Evolutionary conservation across 2,888 invertebrate species (phyloP), one percentile per base, ranked within the genome.

Genomic region (Pollenia griseotomentosa): DNA sequence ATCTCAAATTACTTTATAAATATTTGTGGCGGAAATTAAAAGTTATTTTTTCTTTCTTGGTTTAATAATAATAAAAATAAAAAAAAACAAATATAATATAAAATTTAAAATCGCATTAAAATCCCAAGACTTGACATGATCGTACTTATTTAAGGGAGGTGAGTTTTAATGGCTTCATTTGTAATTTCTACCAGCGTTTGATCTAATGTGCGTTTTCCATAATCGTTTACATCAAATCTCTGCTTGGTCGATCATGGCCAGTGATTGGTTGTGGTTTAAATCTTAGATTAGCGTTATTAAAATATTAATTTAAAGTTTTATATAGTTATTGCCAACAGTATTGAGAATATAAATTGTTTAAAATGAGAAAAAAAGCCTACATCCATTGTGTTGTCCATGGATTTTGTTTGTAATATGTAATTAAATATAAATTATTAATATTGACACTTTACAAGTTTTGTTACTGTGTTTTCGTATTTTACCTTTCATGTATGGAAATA

Each of bases 391-490:
- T 82, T 66, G 42, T 75, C 53, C 16, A 2, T 16, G 46, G 51
- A 55, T 51, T 55, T 87, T 77, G 19, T 63, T 83, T 74, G 57
- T 59, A 44, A 63, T 86, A 70, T 83, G 86, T 88, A 85, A 80
- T 75, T 88, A 86, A 77, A 79, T 85, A 71, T 86, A 88, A 87
- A 77, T 77, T 88, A 87, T 85, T 88, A 86, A 83, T 88, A 85
- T 85, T 89, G 88, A 88, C 86, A 85, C 88, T 85, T 82, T 77
- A 86, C 83, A 82, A 77, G 81, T 68, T 78, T 80, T 63, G 55
- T 75, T 74, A 65, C 51, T 63, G 48, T 59, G 51, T 71, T 71
- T 73, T 68, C 73, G 16, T 9, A 55, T 16, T 61, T 40, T 19
- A 55, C 55, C 23, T 81, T 71, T 73, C 59, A 48, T 46, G 23